These are phyloP conservation scores for Heteropelma amictum DNA, from an alignment of 2,888 invertebrate species.

Conservation along the genomic window DNA sequence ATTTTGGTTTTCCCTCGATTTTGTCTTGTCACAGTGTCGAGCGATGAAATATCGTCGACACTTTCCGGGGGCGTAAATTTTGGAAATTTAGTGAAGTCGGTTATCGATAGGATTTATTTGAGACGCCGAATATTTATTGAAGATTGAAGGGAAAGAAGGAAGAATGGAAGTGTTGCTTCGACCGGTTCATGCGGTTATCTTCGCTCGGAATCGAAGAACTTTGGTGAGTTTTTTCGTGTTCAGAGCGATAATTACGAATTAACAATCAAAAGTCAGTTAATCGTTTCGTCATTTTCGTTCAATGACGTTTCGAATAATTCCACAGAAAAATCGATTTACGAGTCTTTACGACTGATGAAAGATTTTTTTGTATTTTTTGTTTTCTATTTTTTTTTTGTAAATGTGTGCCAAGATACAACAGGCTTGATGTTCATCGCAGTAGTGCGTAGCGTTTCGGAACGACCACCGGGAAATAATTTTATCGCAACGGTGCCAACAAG, in stretches of 20 bases:
- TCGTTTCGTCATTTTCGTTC: not conserved
- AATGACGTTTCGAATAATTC: too few relatives aligned
- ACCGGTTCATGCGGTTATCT: constrained; percentile 62
- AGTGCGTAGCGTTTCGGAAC: not conserved
- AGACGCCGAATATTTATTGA: not conserved
- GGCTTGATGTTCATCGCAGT: not conserved
- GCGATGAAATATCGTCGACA: not conserved
- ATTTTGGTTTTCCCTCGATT: not conserved
- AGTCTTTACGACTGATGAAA: too few relatives aligned
- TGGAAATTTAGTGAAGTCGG: not conserved
- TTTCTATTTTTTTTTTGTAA: not conserved
- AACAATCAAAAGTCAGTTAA: not conserved
- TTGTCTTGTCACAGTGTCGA: not conserved
- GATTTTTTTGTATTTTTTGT: too few relatives aligned
- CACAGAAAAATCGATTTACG: too few relatives aligned
- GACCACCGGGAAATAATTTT: not conserved
- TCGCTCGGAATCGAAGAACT: constrained; percentile 58
- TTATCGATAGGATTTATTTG: too few relatives aligned
- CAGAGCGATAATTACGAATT: too few relatives aligned
- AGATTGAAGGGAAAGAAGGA: constrained; percentile 17
- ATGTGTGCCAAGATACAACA: too few relatives aligned
- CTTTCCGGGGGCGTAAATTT: not conserved
- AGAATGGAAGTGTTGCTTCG: constrained; percentile 68
- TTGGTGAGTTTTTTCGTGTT: constrained; percentile 71
- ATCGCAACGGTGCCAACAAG: not conserved